phyloP scores from a whole-genome alignment of 2,797 vertebrate species.

The Hoplostethus atlanticus region DNA sequence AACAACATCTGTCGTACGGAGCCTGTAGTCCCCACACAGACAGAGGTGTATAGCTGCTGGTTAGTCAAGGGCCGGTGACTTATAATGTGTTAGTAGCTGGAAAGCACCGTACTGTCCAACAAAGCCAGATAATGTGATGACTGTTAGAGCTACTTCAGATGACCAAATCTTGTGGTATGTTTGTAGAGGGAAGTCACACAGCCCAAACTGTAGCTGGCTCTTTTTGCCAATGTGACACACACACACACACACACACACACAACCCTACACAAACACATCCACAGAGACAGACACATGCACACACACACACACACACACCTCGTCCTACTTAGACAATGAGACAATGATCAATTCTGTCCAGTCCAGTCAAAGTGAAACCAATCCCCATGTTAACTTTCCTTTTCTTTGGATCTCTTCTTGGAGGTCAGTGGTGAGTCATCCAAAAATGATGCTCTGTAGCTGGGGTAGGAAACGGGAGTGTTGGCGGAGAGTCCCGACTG shows the following conservation, averaged over 20 bases:
- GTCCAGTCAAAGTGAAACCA: not conserved
- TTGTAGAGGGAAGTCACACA: conserved; percentile 57
- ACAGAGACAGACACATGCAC: not conserved
- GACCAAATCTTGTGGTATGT: conserved; percentile 70
- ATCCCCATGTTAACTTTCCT: not conserved
- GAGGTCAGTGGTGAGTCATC: conserved; percentile 10
- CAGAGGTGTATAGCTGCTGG: conserved; percentile 21
- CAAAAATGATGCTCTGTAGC: not conserved
- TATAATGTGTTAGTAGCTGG: conserved; percentile 50
- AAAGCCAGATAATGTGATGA: conserved; percentile 48
- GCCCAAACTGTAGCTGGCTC: conserved; percentile 37
- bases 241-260: not conserved
- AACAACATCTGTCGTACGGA: conserved; percentile 72
- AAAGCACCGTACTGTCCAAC: conserved; percentile 69
- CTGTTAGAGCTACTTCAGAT: conserved; percentile 60
- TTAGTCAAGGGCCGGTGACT: conserved; percentile 62
- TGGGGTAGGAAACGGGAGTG: not conserved
- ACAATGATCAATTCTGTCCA: conserved; percentile 1
- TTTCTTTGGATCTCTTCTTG: conserved; percentile 1
- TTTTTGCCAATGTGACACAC: not conserved
- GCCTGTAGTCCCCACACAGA: conserved; percentile 26
- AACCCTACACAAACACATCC: not conserved
- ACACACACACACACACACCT: conserved; percentile 1
- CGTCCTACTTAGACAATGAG: conserved; percentile 11
- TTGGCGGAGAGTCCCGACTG: not conserved